Conservation (phyloP, 2,888 invertebrate species). For the Lasiommata megera region DNA sequence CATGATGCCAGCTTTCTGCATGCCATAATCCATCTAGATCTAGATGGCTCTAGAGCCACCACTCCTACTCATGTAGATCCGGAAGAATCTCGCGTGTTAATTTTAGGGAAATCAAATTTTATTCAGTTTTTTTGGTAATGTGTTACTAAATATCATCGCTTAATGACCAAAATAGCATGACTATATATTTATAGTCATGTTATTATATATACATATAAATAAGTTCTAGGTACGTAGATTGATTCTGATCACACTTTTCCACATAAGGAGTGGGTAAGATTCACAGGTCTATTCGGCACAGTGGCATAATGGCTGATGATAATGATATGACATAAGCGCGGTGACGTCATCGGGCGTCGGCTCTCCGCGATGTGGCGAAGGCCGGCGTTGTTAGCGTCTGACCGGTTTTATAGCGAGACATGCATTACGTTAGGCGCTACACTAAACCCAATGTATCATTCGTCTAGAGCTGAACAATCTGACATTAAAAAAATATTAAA, state of each 20-base stretch:
- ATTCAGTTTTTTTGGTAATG: too few species aligned
- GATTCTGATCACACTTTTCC: background rate
- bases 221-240: background rate
- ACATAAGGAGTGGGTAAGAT: conserved; percentile 37
- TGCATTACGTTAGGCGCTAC: conserved; percentile 48
- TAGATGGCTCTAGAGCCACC: too few species aligned
- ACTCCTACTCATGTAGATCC: too few species aligned
- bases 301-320: conserved; percentile 35
- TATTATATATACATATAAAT: background rate
- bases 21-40: too few species aligned
- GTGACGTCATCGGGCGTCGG: conserved; percentile 73
- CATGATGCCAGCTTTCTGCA: too few species aligned
- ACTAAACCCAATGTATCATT: background rate
- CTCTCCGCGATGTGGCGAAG: conserved; percentile 63
- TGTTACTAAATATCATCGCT: too few species aligned
- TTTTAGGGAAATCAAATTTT: too few species aligned
- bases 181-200: too few species aligned
- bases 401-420: conserved; percentile 50
- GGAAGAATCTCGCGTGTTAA: too few species aligned
- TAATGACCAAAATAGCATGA: too few species aligned
- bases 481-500: background rate
- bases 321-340: conserved; percentile 73
- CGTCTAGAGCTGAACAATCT: background rate
- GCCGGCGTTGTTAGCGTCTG: conserved; percentile 63
- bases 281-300: conserved; percentile 50